Base-by-base conservation (phyloP, 2,888 invertebrate genomes). In the Selenia dentaria region DNA sequence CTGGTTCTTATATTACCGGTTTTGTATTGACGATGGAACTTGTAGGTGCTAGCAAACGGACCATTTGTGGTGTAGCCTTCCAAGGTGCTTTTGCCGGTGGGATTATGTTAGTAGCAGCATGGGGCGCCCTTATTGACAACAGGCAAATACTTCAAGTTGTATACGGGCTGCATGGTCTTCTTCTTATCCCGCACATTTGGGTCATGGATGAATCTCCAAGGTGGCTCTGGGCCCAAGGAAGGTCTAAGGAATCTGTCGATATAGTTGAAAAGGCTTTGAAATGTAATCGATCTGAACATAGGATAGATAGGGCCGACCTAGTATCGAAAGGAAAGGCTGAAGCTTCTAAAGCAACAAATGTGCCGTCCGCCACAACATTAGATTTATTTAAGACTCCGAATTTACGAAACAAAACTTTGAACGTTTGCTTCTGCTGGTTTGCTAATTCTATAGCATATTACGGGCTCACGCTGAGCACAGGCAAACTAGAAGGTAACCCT, bases 401-500 rank as follows among this genome's bases (percentile, higher is more conserved):
- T 75, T 79, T 97, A 42, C 91, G 96, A 48, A 94, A 92, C 54
- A 96, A 96, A 77, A 95, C 96, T 0, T 73, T 97, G 5, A 97
- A 96, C 69, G 93, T 96, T 3, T 96, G 96, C 64, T 89, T 96
- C 8, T 94, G 94, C 66, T 97, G 96, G 96, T 96, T 96, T 70
- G 96, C 96, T n/a, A 96, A 96, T 74, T 95, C 96, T 1, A 91
- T 97, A 49, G 96, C 95, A 0, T 97, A 97, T 79, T 97, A 97
- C 64, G 97, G 97, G 0, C 84, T 97, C 1, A 96, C 96, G 0
- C 78, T 97, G 37, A 96, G 95, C 64, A 94, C 95, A 0, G 96
- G 96, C 2, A 95, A 94, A 63, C 84, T 97, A n/a, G 92, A 94
- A 54, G 96, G 95, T 9, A 96, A 97, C 78, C 96, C 97, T 0